A percentile compares a stretch with the other conserved stretches of the same genome.
phyloP scores from a whole-genome alignment of 2,888 invertebrate genomes.

The Acronicta psi region DNA sequence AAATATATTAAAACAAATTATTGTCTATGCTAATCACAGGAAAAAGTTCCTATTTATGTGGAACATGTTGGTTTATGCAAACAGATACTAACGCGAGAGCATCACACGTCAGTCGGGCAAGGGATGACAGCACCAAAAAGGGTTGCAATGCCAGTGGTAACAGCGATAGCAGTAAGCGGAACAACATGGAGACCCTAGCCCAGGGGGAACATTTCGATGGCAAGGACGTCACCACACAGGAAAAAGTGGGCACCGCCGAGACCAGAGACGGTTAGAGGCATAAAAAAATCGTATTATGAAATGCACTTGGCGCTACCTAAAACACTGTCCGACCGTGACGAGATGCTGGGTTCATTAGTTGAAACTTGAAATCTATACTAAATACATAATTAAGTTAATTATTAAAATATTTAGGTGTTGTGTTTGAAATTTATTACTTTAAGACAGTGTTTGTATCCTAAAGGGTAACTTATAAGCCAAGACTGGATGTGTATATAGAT shows the following conservation, averaged over 20 bases:
- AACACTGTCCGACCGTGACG: conserved; percentile 5
- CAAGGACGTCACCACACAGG: conserved; percentile 78
- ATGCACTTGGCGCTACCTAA: conserved; percentile 3
- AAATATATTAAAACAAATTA: neutral
- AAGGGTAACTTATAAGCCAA: neutral
- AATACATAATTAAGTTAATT: neutral
- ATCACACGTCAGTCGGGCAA: conserved; percentile 77
- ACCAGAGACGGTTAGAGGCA: conserved; percentile 74
- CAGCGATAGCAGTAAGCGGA: conserved; percentile 76
- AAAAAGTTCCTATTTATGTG: conserved; percentile 49
- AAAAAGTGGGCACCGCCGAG: conserved; percentile 70
- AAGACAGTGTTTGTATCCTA: neutral
- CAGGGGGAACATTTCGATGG: conserved; percentile 82
- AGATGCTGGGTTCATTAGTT: conserved; percentile 6
- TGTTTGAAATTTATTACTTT: neutral
- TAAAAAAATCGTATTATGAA: conserved; percentile 36
- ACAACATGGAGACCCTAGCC: conserved; percentile 85
- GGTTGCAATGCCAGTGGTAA: conserved; percentile 80
- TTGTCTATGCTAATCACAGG: conserved; percentile 7
- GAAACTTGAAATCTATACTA: conserved; percentile 6
- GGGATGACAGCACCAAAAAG: conserved; percentile 85
- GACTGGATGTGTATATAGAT: neutral
- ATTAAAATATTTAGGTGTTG: neutral
- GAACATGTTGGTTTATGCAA: conserved; percentile 52
- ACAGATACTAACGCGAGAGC: conserved; percentile 81